Evolutionary conservation across 37 sponge, comb jelly and placozoan genomes (phyloP).

Genomic region (Theonella swinhoei): DNA sequence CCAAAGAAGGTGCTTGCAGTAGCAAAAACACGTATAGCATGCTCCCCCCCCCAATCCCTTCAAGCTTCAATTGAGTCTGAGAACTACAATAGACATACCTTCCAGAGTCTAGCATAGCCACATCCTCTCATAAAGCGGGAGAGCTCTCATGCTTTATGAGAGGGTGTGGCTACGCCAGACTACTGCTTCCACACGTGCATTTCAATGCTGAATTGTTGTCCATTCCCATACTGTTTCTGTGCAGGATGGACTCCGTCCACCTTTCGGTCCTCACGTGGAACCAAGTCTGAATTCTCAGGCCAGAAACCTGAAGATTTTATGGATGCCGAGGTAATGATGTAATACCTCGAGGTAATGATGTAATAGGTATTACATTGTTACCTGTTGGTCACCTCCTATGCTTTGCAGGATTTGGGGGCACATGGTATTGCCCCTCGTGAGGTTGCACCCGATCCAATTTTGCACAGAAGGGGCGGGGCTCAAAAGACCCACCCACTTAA

Average conservation of each 20-base stretch:
- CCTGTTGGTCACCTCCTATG: not conserved
- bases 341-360: not conserved
- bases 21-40: not conserved
- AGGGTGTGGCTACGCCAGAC: no score
- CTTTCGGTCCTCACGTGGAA: conserved; percentile 77
- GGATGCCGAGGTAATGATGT: conserved; percentile 87
- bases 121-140: no score
- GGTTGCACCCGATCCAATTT: conserved; percentile 66
- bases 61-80: no score
- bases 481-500: not conserved
- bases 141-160: not conserved
- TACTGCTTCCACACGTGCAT: not conserved
- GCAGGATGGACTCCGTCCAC: conserved; percentile 89
- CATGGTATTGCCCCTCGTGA: conserved; percentile 90
- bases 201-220: not conserved
- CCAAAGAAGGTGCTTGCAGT: conserved; percentile 95
- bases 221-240: not conserved
- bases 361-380: not conserved
- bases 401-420: conserved; percentile 71
- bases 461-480: not conserved
- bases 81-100: not conserved
- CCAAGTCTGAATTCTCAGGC: conserved; percentile 21
- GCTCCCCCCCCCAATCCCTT: not conserved
- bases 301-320: conserved; percentile 93
- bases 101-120: no score